phyloP scores from a whole-genome alignment of 2,888 invertebrate genomes.

The Ichneumoninae sp. region DNA sequence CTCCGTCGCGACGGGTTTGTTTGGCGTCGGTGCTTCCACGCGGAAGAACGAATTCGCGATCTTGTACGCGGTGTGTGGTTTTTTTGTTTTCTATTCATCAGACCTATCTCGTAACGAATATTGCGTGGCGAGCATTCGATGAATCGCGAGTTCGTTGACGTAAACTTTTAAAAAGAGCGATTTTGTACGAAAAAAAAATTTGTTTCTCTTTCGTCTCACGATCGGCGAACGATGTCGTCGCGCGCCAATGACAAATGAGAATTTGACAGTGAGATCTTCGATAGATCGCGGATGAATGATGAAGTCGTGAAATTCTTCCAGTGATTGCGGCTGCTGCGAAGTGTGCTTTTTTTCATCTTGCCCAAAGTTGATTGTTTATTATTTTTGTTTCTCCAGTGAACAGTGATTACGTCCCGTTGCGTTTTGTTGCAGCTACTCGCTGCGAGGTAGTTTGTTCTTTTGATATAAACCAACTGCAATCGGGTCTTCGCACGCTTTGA shows the following conservation, averaged over 20 bases:
- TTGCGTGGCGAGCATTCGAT: not conserved
- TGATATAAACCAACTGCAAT: constrained; percentile 1
- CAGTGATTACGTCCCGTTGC: constrained; percentile 49
- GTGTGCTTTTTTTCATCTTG: constrained; percentile 26
- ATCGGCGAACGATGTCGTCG: not conserved
- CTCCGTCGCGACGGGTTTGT: constrained; percentile 76
- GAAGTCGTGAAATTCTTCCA: constrained; percentile 19
- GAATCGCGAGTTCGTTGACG: constrained; percentile 10
- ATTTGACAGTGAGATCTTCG: constrained; percentile 28
- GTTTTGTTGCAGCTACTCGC: constrained; percentile 1
- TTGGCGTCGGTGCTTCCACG: constrained; percentile 74
- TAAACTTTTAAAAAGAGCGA: not conserved
- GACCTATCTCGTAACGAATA: not conserved
- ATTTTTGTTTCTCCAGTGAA: constrained; percentile 47
- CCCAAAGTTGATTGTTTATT: not conserved
- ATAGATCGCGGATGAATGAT: constrained; percentile 11
- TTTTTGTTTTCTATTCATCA: not conserved
- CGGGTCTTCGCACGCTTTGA: constrained; percentile 29
- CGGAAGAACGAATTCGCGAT: constrained; percentile 70
- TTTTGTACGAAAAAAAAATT: not conserved
- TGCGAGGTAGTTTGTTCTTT: constrained; percentile 29
- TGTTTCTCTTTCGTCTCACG: not conserved
- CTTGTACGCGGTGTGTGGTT: constrained; percentile 26
- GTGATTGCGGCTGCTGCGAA: constrained; percentile 36
- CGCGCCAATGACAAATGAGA: not conserved